Conservation (phyloP, 1,140 invertebrate genomes). For the Brachionus rubens region DNA sequence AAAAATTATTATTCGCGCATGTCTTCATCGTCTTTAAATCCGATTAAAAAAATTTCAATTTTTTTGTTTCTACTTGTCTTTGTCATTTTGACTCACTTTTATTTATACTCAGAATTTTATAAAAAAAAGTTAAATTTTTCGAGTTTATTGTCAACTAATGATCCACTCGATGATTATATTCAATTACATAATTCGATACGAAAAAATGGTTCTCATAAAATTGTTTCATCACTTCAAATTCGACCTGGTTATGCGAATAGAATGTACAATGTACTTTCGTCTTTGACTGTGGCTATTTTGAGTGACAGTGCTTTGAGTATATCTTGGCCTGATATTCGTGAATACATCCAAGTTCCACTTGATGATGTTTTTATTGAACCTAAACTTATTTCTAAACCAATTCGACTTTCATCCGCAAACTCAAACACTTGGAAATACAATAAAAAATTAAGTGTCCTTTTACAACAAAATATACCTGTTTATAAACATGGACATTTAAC, state of each 20-base stretch:
- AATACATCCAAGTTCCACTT: neutral
- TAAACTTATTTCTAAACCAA: neutral
- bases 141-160: no score
- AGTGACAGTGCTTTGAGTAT: neutral
- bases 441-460: neutral
- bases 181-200: neutral
- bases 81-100: no score
- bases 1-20: no score
- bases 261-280: conserved; percentile 11
- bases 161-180: conserved; percentile 17
- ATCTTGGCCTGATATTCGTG: neutral
- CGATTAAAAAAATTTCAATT: no score
- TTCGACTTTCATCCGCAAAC: neutral
- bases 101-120: no score
- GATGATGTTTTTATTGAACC: neutral
- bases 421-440: conserved; percentile 4
- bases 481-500: neutral
- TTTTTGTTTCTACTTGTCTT: no score
- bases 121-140: no score
- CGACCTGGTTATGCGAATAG: conserved; percentile 8
- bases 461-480: neutral
- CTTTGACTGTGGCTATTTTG: neutral
- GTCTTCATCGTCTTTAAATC: no score
- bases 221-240: neutral
- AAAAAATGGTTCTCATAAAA: neutral